phyloP scores from a whole-genome alignment of 2,888 invertebrate genomes.

The Melikaiella ostensackeni region DNA sequence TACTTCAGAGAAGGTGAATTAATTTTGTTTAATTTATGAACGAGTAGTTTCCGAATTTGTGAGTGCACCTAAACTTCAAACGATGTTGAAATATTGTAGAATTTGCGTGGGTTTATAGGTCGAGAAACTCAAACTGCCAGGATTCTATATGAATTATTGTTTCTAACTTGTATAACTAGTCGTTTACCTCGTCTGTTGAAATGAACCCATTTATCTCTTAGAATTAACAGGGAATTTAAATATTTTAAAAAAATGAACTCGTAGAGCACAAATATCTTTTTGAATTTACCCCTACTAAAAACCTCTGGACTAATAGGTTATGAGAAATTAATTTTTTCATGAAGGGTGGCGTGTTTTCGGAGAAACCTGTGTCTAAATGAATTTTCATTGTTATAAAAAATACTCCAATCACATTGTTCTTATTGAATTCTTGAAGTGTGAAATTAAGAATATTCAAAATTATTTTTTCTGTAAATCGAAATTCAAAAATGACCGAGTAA shows the following conservation, averaged over 20 bases:
- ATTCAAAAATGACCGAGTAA: too few relatives aligned
- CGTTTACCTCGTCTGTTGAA: background rate
- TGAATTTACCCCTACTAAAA: too few relatives aligned
- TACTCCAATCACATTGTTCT: too few relatives aligned
- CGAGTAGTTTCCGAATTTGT: background rate
- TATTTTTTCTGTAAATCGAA: too few relatives aligned
- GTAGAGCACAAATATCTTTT: too few relatives aligned
- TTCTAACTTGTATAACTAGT: constrained; percentile 37
- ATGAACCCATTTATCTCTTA: background rate
- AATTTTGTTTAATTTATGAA: background rate
- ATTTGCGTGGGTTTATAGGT: constrained; percentile 59
- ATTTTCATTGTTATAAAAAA: too few relatives aligned
- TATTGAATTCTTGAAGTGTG: too few relatives aligned
- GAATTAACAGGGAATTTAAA: background rate
- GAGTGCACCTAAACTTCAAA: background rate
- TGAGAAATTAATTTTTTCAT: too few relatives aligned
- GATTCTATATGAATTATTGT: constrained; percentile 56
- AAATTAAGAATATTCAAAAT: too few relatives aligned
- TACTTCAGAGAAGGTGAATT: background rate
- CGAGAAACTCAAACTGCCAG: constrained; percentile 54
- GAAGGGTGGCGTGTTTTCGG: too few relatives aligned
- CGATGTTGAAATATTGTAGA: constrained; percentile 39
- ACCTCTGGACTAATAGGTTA: too few relatives aligned
- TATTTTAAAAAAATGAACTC: background rate
- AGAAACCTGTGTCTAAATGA: too few relatives aligned